Conservation (phyloP, 2,113 vertebrate genomes). For the Grus americana region DNA sequence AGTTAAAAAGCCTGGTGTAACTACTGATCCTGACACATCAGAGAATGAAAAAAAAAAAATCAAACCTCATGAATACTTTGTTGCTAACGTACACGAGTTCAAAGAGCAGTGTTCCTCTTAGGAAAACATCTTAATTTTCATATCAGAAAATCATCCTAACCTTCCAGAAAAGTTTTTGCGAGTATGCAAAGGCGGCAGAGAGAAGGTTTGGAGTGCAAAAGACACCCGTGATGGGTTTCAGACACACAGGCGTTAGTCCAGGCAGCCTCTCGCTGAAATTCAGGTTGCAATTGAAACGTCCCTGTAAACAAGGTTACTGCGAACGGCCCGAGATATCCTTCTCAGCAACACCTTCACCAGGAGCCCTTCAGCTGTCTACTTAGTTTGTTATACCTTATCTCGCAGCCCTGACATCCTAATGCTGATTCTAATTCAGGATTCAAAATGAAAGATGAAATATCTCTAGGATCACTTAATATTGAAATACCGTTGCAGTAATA, state of each 20-base stretch:
- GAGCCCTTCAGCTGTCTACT: slow-evolving; percentile 56
- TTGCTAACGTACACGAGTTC: slow-evolving; percentile 9
- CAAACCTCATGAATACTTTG: slow-evolving; percentile 37
- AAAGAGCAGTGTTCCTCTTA: slow-evolving; percentile 33
- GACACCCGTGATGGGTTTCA: slow-evolving; percentile 21
- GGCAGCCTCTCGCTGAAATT: slow-evolving; percentile 59
- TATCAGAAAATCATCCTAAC: slow-evolving; percentile 39
- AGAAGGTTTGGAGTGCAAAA: slow-evolving; percentile 29
- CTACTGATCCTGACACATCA: slow-evolving; percentile 40
- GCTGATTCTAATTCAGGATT: slow-evolving; percentile 74
- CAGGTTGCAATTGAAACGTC: slow-evolving; percentile 58
- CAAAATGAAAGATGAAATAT: slow-evolving; percentile 75
- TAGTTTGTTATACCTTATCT: slow-evolving; percentile 66
- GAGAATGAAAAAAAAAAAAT: slow-evolving; percentile 12
- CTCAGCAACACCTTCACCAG: slow-evolving; percentile 27
- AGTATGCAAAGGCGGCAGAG: not conserved
- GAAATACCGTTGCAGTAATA: slow-evolving; percentile 68
- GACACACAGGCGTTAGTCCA: slow-evolving; percentile 41
- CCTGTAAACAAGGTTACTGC: slow-evolving; percentile 68
- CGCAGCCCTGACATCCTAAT: slow-evolving; percentile 52
- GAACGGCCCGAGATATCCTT: slow-evolving; percentile 46
- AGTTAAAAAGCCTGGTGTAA: slow-evolving; percentile 1
- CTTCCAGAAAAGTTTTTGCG: slow-evolving; percentile 48
- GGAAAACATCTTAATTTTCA: slow-evolving; percentile 45
- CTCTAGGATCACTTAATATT: slow-evolving; percentile 71